Evolutionary conservation across 2,113 vertebrate species (phyloP), one percentile per base, ranked within the genome.

Genomic region (Trinectes maculatus): DNA sequence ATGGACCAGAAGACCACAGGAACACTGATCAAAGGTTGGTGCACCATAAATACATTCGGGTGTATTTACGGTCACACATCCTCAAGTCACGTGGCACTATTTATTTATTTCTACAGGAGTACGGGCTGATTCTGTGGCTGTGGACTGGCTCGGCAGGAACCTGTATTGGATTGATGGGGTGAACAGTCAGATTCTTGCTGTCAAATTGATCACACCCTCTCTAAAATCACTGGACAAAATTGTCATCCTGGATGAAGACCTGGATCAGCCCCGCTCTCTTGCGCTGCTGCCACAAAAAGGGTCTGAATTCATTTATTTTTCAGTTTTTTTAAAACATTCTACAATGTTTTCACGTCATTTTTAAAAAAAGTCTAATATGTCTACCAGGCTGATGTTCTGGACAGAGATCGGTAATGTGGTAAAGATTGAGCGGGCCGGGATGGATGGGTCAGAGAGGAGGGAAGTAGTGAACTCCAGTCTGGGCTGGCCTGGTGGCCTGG

Each of bases 91-190:
- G 3, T 11, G 3, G 34, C 3, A 3, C 1, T n/a, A n/a, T n/a
- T n/a, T n/a, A 0, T 40, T 22, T 62, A 15, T 55, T 1, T 68
- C 62, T 75, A 40, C 74, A 99, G 96, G 92, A 3, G 89, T 96
- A 18, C 89, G 86, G 25, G 90, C 94, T 0, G 94, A 96, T 65
- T 95, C 92, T 51, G 78, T 99, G 64, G 95, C 91, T 1, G 93
- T 96, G 39, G 96, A 98, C 85, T 98, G 96, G 96, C 85, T 97
- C 0, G 96, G 94, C 6, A 93, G 94, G 56, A 96, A 96, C 80
- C 83, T 99, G 60, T 98, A 98, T 83, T 98, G 96, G 97, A 93
- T 91, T 0, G 94, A 97, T 55, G 89, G 94, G 0, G 85, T 69
- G 33, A 91, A 91, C 43, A 92, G 93, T 28, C 89, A 91, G 74